Evolutionary conservation across 2,888 invertebrate species (phyloP).

Genomic region (Lamellibrachia columna): DNA sequence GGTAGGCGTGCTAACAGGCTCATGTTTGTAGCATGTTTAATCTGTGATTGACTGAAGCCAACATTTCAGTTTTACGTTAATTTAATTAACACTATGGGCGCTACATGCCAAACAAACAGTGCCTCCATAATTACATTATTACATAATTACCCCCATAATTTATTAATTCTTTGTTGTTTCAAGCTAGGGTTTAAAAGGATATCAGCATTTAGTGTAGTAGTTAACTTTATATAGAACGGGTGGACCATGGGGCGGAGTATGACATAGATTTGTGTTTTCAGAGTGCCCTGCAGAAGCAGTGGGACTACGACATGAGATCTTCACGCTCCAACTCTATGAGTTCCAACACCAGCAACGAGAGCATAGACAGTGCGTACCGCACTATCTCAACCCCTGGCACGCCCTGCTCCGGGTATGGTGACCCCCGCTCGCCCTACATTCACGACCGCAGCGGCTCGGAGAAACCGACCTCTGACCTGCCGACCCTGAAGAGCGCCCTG

Average conservation of each 20-base stretch:
- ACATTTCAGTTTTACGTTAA: no score
- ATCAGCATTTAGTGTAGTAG: no score
- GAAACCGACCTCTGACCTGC: slow-evolving; percentile 17
- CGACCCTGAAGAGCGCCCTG: slow-evolving; percentile 24
- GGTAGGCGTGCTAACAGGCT: background rate
- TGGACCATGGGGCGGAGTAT: no score
- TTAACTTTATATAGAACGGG: no score
- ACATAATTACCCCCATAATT: no score
- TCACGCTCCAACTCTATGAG: slow-evolving; percentile 25
- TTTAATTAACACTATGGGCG: no score
- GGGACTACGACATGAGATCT: slow-evolving; percentile 22
- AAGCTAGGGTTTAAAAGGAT: no score
- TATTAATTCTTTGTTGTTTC: no score
- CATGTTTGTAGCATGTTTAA: background rate
- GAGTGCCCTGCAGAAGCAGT: slow-evolving; percentile 6
- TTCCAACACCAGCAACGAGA: slow-evolving; percentile 23
- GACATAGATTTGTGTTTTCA: background rate
- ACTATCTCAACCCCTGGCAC: slow-evolving; percentile 18
- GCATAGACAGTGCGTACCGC: slow-evolving; percentile 19
- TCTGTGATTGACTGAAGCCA: background rate
- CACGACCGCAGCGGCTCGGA: background rate
- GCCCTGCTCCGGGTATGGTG: background rate
- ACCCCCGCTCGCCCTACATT: slow-evolving; percentile 8
- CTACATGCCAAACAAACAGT: no score
- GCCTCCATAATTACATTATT: no score